These are phyloP conservation scores for Acleris cristana DNA, from an alignment of 2,888 invertebrate genomes.

Conservation along the genomic window DNA sequence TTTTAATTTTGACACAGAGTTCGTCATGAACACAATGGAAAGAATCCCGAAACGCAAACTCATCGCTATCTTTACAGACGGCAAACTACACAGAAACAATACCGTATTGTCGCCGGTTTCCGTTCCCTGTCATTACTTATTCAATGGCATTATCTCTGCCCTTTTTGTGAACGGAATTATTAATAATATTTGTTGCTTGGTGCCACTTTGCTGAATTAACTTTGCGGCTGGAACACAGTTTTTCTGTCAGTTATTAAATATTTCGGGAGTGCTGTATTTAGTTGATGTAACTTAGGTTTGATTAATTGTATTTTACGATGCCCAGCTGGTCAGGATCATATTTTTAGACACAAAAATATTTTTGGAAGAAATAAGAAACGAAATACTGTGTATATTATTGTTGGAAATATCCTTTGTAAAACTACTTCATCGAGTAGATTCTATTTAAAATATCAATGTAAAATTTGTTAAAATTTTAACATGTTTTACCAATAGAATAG, in stretches of 20 bases:
- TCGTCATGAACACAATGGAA: background rate
- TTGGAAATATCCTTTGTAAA: too few species aligned
- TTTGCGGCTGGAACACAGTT: constrained; percentile 12
- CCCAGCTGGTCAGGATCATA: too few species aligned
- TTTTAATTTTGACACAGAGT: background rate
- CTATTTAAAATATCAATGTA: too few species aligned
- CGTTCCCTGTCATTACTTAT: constrained; percentile 27
- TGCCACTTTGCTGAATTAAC: constrained; percentile 32
- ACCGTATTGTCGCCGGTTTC: constrained; percentile 28
- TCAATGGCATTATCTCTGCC: constrained; percentile 29
- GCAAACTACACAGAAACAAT: constrained; percentile 30
- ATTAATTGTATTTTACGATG: background rate
- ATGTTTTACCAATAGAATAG: too few species aligned
- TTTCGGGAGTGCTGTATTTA: background rate
- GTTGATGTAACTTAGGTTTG: background rate
- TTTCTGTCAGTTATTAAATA: background rate
- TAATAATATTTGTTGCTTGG: constrained; percentile 32
- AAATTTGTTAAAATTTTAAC: too few species aligned
- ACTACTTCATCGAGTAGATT: too few species aligned
- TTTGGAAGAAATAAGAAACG: too few species aligned
- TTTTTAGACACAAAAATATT: too few species aligned
- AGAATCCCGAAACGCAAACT: background rate
- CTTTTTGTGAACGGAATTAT: constrained; percentile 33
- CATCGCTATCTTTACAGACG: background rate
- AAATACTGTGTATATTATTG: too few species aligned